Evolutionary conservation across 2,888 invertebrate genomes (phyloP), one percentile per base, ranked within the genome.

Genomic region (Deilephila elpenor): DNA sequence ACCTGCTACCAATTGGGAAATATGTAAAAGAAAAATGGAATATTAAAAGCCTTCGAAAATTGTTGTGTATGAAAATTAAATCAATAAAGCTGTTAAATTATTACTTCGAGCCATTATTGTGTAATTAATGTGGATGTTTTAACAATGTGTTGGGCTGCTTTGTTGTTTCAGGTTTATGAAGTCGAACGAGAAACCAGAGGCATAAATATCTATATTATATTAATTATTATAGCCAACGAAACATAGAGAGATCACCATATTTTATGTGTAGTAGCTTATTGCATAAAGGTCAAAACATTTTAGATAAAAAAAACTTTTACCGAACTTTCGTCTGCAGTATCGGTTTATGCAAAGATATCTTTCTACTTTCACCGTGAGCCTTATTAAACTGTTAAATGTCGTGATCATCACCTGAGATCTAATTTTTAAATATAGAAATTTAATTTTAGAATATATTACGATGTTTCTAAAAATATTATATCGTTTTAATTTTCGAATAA

Each of bases 281-380:
- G 51, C 51, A 25, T 73, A 73, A 73, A 73, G 72, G 72, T 73
- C 72, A 72, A 34, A 72, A 59, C 19, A 67, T 67, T 67, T 53
- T 72, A 59, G 64, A 56, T 44, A 70, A 44, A 44, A 73, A 56
- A 29, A 64, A 70, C 73, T 74, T 74, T 74, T 74, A 75, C 71
- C 72, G 72, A 77, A 78, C 81, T 82, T 80, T 83, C 80, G 73
- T 76, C 78, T 71, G 72, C 70, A 76, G 75, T 79, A 77, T 74
- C 59, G 74, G 59, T 75, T 76, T 70, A 75, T 75, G 79, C 75
- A 78, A 80, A 77, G 71, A 71, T 77, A 76, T 72, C 71, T 32
- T 25, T 25, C 32, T n/a, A 83, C 82, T 81, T 82, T 83, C 80
- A 76, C 82, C 77, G 29, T 73, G 76, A 78, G 75, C 70, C 77